phyloP scores from a whole-genome alignment of 2,113 vertebrate species.

The Dendrocopos noguchii region DNA sequence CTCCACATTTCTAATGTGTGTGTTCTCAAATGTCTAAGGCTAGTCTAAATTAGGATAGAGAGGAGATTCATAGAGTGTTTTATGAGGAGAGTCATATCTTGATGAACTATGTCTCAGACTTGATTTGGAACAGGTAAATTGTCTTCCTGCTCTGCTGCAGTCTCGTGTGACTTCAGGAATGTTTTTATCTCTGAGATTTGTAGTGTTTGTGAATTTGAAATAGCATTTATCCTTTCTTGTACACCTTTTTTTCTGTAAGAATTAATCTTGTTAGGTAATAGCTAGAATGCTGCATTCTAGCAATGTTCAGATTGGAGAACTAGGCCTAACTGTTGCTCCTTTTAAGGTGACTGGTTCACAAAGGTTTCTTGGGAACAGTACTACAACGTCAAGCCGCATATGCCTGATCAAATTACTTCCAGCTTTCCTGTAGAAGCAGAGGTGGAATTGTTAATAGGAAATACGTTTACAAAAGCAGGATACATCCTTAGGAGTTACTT shows the following conservation, averaged over 20 bases:
- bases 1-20: background rate
- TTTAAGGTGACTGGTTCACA: background rate
- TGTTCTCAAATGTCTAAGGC: background rate
- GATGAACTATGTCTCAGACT: background rate
- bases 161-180: background rate
- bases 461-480: background rate
- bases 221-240: background rate
- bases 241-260: background rate
- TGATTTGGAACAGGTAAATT: background rate
- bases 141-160: background rate
- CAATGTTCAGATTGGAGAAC: background rate
- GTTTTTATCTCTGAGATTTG: background rate
- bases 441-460: background rate
- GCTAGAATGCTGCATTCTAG: background rate
- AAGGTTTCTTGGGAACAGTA: background rate
- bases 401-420: background rate
- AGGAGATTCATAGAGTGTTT: background rate
- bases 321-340: background rate
- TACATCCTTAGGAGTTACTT: background rate
- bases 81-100: background rate
- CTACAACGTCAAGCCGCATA: background rate
- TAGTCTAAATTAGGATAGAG: background rate
- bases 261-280: background rate
- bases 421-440: background rate
- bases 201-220: background rate